Evolutionary conservation across 2,797 vertebrate genomes (phyloP).

Genomic region (Gallinago stenura): DNA sequence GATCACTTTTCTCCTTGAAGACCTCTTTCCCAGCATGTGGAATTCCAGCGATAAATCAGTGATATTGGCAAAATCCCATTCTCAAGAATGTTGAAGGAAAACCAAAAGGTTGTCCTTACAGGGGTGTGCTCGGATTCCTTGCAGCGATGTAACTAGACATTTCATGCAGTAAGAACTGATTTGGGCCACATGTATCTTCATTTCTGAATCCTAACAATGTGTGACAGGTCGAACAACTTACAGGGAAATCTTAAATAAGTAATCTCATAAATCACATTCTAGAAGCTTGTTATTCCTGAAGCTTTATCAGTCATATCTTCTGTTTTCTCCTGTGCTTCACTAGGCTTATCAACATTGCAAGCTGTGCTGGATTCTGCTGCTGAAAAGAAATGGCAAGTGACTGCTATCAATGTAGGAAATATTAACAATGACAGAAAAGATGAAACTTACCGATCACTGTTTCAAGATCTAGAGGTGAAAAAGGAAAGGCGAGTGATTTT

Average conservation of each 20-base stretch:
- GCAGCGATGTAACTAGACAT: background rate
- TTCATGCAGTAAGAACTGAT: background rate
- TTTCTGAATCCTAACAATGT: background rate
- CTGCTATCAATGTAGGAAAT: conserved; percentile 99
- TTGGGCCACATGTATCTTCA: background rate
- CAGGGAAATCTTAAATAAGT: background rate
- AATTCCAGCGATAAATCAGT: background rate
- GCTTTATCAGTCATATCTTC: background rate
- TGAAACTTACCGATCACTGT: conserved; percentile 95
- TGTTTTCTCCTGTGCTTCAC: conserved; percentile 21
- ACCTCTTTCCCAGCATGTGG: background rate
- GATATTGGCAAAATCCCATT: background rate
- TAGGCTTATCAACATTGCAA: conserved; percentile 95
- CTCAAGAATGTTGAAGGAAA: background rate
- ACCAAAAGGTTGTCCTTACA: background rate
- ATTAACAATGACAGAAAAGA: conserved; percentile 98
- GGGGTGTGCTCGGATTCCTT: background rate
- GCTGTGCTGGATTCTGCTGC: conserved; percentile 97
- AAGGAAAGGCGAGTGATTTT: conserved; percentile 96
- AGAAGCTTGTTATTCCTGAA: background rate
- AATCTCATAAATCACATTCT: background rate
- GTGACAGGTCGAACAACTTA: background rate
- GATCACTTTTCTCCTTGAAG: background rate
- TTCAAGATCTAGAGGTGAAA: conserved; percentile 97
- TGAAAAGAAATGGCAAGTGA: conserved; percentile 99